Evolutionary conservation across 2,888 invertebrate genomes (phyloP).

Genomic region (Drosophila melanosoma): DNA sequence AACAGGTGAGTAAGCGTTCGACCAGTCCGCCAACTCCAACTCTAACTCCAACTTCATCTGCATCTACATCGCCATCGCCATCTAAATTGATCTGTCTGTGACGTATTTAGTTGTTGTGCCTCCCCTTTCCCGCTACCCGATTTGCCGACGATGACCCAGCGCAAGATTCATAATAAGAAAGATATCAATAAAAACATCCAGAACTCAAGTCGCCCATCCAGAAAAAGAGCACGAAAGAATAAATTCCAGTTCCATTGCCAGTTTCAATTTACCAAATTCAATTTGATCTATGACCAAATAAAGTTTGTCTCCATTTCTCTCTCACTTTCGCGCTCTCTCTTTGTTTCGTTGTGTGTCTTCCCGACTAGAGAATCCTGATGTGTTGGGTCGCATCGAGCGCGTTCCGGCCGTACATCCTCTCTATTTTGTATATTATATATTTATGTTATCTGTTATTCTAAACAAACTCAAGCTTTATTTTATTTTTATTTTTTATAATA

Average conservation of each 20-base stretch:
- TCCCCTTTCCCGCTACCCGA: constrained; percentile 7
- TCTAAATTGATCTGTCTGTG: not conserved
- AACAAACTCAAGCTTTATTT: not conserved
- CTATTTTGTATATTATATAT: not conserved
- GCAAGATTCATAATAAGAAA: constrained; percentile 17
- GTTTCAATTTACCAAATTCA: not conserved
- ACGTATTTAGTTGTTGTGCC: constrained; percentile 15
- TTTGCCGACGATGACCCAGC: constrained; percentile 12
- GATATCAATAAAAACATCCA: not conserved
- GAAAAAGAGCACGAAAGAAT: not conserved
- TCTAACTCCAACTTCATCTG: not conserved
- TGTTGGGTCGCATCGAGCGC: constrained; percentile 16
- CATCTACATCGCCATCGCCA: not conserved
- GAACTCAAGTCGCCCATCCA: not conserved
- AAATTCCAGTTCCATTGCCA: no score
- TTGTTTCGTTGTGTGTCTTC: not conserved
- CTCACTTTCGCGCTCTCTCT: not conserved
- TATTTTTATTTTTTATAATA: not conserved
- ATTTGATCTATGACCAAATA: not conserved
- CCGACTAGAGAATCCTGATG: not conserved
- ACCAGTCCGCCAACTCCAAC: constrained; percentile 17
- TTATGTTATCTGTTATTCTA: not conserved
- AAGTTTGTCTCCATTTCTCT: not conserved
- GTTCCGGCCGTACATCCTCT: not conserved
- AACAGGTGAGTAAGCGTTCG: constrained; percentile 72